Evolutionary conservation across 2,888 invertebrate species (phyloP), one percentile per base, ranked within the genome.

Genomic region (Bombylius major): DNA sequence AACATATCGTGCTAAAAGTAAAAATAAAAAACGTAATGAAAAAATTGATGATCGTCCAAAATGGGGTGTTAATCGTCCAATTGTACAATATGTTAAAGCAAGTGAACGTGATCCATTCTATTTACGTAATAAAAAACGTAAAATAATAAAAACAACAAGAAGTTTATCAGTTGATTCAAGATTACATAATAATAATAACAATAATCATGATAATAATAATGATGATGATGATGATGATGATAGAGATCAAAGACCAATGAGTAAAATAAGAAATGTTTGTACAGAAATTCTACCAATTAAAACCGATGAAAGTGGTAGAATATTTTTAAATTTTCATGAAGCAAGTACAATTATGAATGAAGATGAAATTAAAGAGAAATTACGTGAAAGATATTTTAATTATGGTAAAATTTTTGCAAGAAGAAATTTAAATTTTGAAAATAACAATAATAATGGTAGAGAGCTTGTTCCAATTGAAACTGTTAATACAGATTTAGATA

Each of bases 71-170:
- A 86, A 86, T 64, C 77, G 83, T 61, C 89, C 90, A 6, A 83
- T 84, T 33, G 87, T 87, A 11, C 84, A 89, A 65, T 92, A 91
- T 67, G 80, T 90, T 58, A 91, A 91, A 67, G 91, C 92, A 73
- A 91, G 91, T 66, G 92, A 92, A 70, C 87, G 91, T 66, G 92
- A 92, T 76, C 89, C 89, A 1, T 83, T 88, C 69, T 89, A 89
- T 65, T 61, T 73, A 59, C 66, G 72, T 14, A 82, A 83, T 59
- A 83, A 84, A 69, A 80, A 83, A 67, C 76, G 83, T 60, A 85
- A 87, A 70, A 73, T 83, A 55, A 76, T 67, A 4, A 59, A 83
- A 23, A 80, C 82, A 66, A 82, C 83, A 69, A 78, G 82, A 61
- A 79, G 84, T 3, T 67, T 65, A 7, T 73, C 72, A 3, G 68